Conservation (phyloP, 2,797 vertebrate genomes). For the Poliocrania exsul region DNA sequence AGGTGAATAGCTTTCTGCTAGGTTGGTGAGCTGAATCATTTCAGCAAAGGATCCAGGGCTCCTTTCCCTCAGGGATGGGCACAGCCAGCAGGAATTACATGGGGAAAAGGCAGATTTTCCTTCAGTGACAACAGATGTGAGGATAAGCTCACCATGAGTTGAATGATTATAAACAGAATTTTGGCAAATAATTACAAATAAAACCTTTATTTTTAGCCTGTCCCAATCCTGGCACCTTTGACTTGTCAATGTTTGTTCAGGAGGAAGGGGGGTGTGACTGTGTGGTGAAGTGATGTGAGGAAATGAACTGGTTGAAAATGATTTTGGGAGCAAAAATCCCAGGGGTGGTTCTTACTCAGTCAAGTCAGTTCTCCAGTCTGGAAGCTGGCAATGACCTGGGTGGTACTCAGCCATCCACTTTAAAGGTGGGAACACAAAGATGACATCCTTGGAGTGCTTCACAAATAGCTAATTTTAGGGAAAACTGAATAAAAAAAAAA, state of each 20-base stretch:
- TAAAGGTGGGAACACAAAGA: background rate
- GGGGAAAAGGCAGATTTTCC: background rate
- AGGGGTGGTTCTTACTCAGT: background rate
- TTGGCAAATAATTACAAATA: background rate
- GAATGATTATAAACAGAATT: background rate
- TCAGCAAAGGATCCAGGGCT: background rate
- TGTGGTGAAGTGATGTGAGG: background rate
- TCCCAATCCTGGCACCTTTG: background rate
- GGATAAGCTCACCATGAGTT: background rate
- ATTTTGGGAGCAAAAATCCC: background rate
- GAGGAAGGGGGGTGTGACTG: background rate
- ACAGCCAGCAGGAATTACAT: background rate
- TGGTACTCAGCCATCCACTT: background rate
- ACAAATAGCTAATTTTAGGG: background rate
- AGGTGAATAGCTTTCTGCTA: background rate
- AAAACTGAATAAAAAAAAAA: background rate
- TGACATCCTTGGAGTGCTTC: background rate
- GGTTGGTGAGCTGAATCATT: background rate
- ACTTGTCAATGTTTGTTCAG: background rate
- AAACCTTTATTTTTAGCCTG: background rate
- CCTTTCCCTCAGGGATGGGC: background rate
- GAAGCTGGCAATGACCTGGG: background rate
- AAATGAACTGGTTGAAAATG: background rate
- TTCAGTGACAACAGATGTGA: rapidly evolving
- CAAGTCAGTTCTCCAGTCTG: background rate